Evolutionary conservation across 2,113 vertebrate species (phyloP).

Genomic region (Prolemur simus): DNA sequence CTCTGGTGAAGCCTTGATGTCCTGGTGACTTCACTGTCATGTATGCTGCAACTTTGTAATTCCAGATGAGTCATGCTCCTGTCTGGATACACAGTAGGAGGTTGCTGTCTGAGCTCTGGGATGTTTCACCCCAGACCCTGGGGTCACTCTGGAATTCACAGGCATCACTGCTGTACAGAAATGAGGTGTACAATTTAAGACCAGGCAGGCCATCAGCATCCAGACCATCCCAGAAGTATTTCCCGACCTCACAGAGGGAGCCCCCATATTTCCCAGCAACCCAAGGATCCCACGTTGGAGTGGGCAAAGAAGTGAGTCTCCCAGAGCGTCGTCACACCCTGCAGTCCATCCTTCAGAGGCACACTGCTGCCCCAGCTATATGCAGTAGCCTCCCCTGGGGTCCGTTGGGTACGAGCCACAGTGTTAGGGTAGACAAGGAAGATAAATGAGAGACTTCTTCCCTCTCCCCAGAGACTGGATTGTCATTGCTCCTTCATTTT

Average conservation of each 20-base stretch:
- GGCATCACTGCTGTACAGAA: neutral
- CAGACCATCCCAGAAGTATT: neutral
- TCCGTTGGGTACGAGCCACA: neutral
- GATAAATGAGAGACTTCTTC: neutral
- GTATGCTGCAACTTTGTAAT: neutral
- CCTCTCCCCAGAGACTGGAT: neutral
- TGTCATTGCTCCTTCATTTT: constrained; percentile 30
- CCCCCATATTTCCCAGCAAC: neutral
- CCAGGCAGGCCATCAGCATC: neutral
- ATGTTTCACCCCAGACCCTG: neutral
- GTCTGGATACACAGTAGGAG: neutral
- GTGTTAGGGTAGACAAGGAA: neutral
- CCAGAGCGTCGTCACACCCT: neutral
- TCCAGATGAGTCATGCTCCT: neutral
- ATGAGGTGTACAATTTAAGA: neutral
- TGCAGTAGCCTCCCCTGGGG: neutral
- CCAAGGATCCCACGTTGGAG: neutral
- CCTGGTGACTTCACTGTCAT: neutral
- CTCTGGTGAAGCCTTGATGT: neutral
- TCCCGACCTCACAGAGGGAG: neutral
- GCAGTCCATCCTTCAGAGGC: neutral
- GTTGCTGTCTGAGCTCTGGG: neutral
- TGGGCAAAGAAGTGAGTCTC: neutral
- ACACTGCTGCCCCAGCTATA: rapidly evolving
- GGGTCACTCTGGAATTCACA: neutral